Evolutionary conservation across 2,888 invertebrate genomes (phyloP), one percentile per base, ranked within the genome.

Genomic region (Leptogaster cylindrica): DNA sequence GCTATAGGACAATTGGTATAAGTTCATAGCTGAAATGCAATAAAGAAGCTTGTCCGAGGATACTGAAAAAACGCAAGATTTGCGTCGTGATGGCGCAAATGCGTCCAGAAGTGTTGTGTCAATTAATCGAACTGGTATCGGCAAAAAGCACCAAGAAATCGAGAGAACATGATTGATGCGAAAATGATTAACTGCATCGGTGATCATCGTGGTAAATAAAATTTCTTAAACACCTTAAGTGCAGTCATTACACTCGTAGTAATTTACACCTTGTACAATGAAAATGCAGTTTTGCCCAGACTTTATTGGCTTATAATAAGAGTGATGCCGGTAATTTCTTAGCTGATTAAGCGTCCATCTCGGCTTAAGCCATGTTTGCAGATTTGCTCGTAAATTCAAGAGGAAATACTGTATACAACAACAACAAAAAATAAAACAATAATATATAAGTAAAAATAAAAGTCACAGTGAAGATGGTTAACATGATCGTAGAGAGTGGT

Each of bases 151-250:
- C 27, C 10, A 44, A 44, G 18, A 61, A 61, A 44, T 44, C 61
- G 44, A 18, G 61, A 44, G 61, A 27, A 10, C 61, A 44, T 44
- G 61, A 61, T 61, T 61, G 61, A 61, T 61, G 61, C 16, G 61
- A 41, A 61, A 44, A 61, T 61, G 44, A 61, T 44, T 61, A 61
- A 41, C 28, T 44, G 44, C 61, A 61, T 12, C 28, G 28, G 18
- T 44, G 61, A 61, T 61, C 28, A 44, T 44, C n/a, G 31, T 16
- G 44, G 44, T 44, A 44, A 61, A 61, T 44, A 44, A 61, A 61
- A 41, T 44, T 44, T 39, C 16, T 12, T 44, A 61, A 61, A 61
- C 61, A 44, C 44, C 44, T 61, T 14, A 16, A 16, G 41, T 27
- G 12, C 2, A 44, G 1, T 5, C 16, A 61, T 44, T 61, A 44